Evolutionary conservation across 2,113 vertebrate genomes (phyloP).

Genomic region (Rousettus leschenaultii): DNA sequence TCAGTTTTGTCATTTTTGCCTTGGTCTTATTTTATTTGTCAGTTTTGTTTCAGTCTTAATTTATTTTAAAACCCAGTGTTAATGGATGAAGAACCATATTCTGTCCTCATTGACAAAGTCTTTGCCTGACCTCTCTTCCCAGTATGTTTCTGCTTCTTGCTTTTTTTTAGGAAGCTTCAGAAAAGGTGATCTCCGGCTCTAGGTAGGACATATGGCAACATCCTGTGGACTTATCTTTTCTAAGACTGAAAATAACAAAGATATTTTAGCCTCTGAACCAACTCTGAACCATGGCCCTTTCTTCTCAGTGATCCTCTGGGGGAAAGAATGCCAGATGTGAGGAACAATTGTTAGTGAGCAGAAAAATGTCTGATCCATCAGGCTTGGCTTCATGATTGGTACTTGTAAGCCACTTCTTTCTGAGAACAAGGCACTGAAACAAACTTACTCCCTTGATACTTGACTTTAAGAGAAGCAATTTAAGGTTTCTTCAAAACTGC

Average conservation of each 20-base stretch:
- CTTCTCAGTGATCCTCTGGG: not conserved
- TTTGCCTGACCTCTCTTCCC: not conserved
- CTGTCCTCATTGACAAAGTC: not conserved
- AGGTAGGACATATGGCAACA: not conserved
- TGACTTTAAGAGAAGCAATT: slow-evolving; percentile 48
- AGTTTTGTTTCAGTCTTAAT: not conserved
- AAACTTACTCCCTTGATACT: not conserved
- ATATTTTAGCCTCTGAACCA: not conserved
- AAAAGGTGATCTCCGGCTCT: not conserved
- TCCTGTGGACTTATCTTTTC: not conserved
- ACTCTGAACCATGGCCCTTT: not conserved
- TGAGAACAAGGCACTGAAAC: not conserved
- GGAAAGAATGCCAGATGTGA: not conserved
- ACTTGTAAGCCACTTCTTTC: slow-evolving; percentile 16
- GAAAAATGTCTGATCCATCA: not conserved
- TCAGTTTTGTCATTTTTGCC: not conserved
- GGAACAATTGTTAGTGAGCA: not conserved
- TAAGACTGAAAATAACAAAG: not conserved
- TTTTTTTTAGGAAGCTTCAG: not conserved
- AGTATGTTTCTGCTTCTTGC: not conserved
- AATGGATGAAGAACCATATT: not conserved
- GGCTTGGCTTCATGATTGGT: not conserved
- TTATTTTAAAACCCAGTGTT: not conserved
- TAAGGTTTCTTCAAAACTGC: slow-evolving; percentile 1
- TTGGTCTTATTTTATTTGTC: not conserved